Evolutionary conservation across 2,888 invertebrate species (phyloP), one percentile per base, ranked within the genome.

Genomic region (Hipparchia semele): DNA sequence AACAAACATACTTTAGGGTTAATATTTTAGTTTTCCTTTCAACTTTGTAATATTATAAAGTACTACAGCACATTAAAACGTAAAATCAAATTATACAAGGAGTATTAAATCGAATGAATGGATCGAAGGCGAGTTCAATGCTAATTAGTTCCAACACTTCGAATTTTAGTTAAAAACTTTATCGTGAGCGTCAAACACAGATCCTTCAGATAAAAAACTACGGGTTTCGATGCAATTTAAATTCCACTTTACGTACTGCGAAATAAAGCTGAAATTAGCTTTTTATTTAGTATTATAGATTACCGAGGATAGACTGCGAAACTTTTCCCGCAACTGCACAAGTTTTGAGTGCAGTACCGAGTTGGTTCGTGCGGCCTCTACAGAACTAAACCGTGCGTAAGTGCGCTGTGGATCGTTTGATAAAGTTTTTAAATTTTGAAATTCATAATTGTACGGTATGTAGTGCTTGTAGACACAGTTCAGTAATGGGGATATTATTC

Each of bases 311-410:
- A 72, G 73, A 73, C 74, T 70, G 75, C 49, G 64, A 75, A 77
- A 74, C 74, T 77, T 74, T 71, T 65, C 76, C 78, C 77, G 75
- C 76, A 73, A 73, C 76, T 77, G 70, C 74, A 73, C 74, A 76
- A 80, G 77, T 80, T 80, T 80, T 76, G 78, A 81, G 81, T 79
- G 77, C 79, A 79, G 69, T 69, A 54, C 69, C 60, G 69, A 69
- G 69, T 61, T 61, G 69, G 61, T 69, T 61, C 69, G 76, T 78
- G 75, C 76, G 75, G 75, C 75, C 77, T 75, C 78, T 79, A 77
- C 71, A 74, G 72, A 79, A 78, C 78, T 79, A 79, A 80, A 80
- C 79, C 79, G 79, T 72, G 75, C 79, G 81, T 80, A 79, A 79
- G 78, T 80, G 79, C 76, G 73, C 78, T 80, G 80, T 77, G 77